A percentile compares a stretch with the other conserved stretches of the same genome.
phyloP scores from a whole-genome alignment of 1,140 invertebrate genomes.

The Zophobas atratus region DNA sequence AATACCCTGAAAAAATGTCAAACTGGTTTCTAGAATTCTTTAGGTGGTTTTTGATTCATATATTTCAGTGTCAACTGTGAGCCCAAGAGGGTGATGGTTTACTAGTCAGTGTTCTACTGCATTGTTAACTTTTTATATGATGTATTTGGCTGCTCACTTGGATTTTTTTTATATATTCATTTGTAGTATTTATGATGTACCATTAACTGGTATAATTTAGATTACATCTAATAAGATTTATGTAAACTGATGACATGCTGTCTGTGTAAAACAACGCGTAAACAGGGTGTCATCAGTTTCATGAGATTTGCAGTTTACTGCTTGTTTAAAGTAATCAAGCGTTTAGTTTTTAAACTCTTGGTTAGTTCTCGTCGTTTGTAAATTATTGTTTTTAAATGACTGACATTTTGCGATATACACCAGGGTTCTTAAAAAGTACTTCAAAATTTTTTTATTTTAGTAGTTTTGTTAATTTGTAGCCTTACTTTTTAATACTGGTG shows the following conservation, averaged over 20 bases:
- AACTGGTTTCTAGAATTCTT: conserved; percentile 47
- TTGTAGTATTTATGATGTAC: conserved; percentile 21
- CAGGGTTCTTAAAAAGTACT: conserved; percentile 42
- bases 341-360: conserved; percentile 29
- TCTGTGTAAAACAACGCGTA: no score
- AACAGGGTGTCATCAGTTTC: no score
- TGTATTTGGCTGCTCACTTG: conserved; percentile 55
- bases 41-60: conserved; percentile 51
- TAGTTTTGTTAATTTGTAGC: conserved; percentile 30
- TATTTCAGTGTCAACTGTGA: conserved; percentile 59
- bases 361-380: conserved; percentile 36
- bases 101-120: conserved; percentile 64
- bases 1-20: conserved; percentile 47
- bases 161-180: conserved; percentile 8
- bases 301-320: conserved; percentile 7
- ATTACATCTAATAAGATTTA: no score
- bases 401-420: conserved; percentile 43
- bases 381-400: conserved; percentile 47
- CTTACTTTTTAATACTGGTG: conserved; percentile 43
- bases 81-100: conserved; percentile 59
- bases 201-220: background rate
- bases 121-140: conserved; percentile 59
- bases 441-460: conserved; percentile 38
- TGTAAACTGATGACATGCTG: no score
- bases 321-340: conserved; percentile 17